These are phyloP conservation scores for Olivierus martensii DNA, from an alignment of 1,140 invertebrate genomes.

Conservation along the genomic window DNA sequence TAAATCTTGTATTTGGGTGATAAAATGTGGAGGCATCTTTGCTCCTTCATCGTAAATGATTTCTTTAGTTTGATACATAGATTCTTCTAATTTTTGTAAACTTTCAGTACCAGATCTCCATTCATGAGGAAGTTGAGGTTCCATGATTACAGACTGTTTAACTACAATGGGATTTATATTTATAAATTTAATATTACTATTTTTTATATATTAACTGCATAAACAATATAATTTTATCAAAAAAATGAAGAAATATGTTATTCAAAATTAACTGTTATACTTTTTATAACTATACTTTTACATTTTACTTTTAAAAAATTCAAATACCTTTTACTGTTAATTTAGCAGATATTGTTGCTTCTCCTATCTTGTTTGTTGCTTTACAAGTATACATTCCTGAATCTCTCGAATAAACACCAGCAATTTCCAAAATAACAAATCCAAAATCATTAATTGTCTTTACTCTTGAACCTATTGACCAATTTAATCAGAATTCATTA, in stretches of 20 bases:
- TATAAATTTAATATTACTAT: too few relatives aligned
- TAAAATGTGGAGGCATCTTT: slow-evolving; percentile 70
- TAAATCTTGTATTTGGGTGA: slow-evolving; percentile 56
- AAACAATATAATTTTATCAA: too few relatives aligned
- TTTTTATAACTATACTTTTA: too few relatives aligned
- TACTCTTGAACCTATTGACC: slow-evolving; percentile 69
- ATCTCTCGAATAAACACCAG: slow-evolving; percentile 73
- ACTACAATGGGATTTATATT: background rate
- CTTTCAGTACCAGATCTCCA: slow-evolving; percentile 71
- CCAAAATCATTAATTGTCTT: slow-evolving; percentile 93
- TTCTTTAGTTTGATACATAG: slow-evolving; percentile 72
- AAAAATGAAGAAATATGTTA: too few relatives aligned
- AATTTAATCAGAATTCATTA: too few relatives aligned
- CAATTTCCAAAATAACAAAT: slow-evolving; percentile 80
- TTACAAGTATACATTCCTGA: slow-evolving; percentile 77
- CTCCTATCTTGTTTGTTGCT: slow-evolving; percentile 76
- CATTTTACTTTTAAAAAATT: too few relatives aligned
- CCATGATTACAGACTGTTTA: slow-evolving; percentile 64
- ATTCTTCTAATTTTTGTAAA: slow-evolving; percentile 78
- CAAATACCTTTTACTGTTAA: slow-evolving; percentile 48
- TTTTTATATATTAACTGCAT: too few relatives aligned
- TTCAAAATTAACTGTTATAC: too few relatives aligned
- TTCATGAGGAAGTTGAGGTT: slow-evolving; percentile 74
- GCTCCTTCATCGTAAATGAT: slow-evolving; percentile 63
- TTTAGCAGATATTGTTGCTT: slow-evolving; percentile 71